phyloP scores from a whole-genome alignment of 2,113 vertebrate genomes.

The Irena cyanogastra region DNA sequence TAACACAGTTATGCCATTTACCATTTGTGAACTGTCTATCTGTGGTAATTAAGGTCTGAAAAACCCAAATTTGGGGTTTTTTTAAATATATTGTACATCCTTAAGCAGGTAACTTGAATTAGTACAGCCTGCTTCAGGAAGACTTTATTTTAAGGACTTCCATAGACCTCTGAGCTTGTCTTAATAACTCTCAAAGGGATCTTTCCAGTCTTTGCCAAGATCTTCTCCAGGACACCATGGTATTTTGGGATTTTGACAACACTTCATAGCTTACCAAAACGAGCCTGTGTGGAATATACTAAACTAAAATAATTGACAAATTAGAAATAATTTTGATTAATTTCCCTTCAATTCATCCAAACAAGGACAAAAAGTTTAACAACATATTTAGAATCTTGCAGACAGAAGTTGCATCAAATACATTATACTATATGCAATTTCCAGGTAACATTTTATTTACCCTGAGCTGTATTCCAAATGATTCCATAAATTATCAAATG shows the following conservation, averaged over 20 bases:
- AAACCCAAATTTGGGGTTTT: not conserved
- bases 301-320: not conserved
- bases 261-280: not conserved
- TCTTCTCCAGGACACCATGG: not conserved
- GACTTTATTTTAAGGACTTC: not conserved
- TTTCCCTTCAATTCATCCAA: not conserved
- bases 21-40: not conserved
- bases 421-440: not conserved
- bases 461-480: not conserved
- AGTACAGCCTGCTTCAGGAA: not conserved
- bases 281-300: not conserved
- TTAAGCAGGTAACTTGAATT: not conserved
- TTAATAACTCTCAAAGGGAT: not conserved
- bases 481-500: not conserved
- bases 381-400: not conserved
- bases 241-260: not conserved
- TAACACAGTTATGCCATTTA: not conserved
- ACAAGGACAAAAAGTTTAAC: not conserved
- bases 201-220: not conserved
- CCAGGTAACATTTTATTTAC: not conserved
- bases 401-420: not conserved
- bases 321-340: not conserved
- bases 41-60: not conserved
- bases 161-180: not conserved
- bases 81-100: not conserved